Percentiles rank a stretch among this genome's conserved stretches.
Evolutionary conservation across 2,888 invertebrate species (phyloP).

Genomic region (Trisateles emortualis): DNA sequence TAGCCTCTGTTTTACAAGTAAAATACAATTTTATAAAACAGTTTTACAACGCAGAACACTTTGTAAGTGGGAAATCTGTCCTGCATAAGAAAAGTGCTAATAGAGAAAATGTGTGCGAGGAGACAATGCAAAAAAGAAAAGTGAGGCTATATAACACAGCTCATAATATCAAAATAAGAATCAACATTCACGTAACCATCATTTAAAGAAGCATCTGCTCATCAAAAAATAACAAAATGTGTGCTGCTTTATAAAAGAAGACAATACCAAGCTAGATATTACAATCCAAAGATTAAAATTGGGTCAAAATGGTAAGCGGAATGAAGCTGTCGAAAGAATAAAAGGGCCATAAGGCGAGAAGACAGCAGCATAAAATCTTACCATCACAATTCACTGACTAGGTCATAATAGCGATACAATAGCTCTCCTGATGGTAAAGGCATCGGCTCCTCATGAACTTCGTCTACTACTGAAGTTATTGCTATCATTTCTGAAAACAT

Average conservation of each 20-base stretch:
- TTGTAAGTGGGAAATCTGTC: slow-evolving; percentile 39
- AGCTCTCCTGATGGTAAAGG: slow-evolving; percentile 72
- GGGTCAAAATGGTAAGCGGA: slow-evolving; percentile 19
- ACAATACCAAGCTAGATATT: slow-evolving; percentile 5
- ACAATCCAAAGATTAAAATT: not conserved
- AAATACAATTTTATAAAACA: slow-evolving; percentile 17
- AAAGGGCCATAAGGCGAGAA: slow-evolving; percentile 36
- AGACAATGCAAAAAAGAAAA: slow-evolving; percentile 18
- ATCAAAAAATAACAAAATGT: not conserved
- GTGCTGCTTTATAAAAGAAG: slow-evolving; percentile 1
- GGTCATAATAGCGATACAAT: slow-evolving; percentile 72
- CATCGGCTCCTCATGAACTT: slow-evolving; percentile 62
- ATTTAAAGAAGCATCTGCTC: not conserved
- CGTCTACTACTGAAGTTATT: slow-evolving; percentile 73
- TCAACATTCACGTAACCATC: not conserved
- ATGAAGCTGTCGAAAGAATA: slow-evolving; percentile 22
- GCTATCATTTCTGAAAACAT: slow-evolving; percentile 77
- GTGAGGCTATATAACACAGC: slow-evolving; percentile 25
- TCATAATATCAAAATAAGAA: slow-evolving; percentile 11
- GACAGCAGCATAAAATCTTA: slow-evolving; percentile 58
- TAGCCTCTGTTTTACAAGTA: not conserved
- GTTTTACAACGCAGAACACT: slow-evolving; percentile 35
- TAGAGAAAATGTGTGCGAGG: slow-evolving; percentile 33
- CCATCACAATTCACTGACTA: slow-evolving; percentile 70
- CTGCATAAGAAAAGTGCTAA: slow-evolving; percentile 38